phyloP scores from a whole-genome alignment of 2,113 vertebrate species.

The Peromyscus californicus region DNA sequence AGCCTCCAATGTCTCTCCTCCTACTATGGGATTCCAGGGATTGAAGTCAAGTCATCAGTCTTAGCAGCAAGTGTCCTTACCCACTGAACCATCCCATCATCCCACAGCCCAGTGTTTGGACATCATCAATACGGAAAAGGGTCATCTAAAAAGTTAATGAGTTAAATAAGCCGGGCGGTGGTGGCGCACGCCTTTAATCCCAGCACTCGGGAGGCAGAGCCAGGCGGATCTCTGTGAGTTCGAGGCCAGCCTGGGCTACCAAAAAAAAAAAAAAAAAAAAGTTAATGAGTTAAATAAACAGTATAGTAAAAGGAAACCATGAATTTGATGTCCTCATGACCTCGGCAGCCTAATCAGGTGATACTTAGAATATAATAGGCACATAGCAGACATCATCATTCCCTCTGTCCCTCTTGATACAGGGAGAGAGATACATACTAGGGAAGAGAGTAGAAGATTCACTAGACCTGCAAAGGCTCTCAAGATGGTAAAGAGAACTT shows the following conservation, averaged over 20 bases:
- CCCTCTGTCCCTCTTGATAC: neutral
- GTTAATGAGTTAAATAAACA: neutral
- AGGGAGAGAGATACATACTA: neutral
- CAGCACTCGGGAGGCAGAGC: too few relatives aligned
- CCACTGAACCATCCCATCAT: too few relatives aligned
- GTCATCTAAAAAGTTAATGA: neutral
- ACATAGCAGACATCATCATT: fast-evolving
- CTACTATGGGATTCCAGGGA: neutral
- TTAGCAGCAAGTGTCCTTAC: neutral
- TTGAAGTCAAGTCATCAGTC: neutral
- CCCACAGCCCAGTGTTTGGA: neutral
- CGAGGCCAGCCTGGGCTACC: too few relatives aligned
- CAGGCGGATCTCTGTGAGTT: too few relatives aligned
- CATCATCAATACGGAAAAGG: neutral
- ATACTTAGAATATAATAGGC: neutral
- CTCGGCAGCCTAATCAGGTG: neutral
- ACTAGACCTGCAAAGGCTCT: neutral
- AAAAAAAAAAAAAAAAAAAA: too few relatives aligned
- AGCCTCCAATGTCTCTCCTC: neutral
- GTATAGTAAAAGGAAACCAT: neutral
- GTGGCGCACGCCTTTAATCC: too few relatives aligned
- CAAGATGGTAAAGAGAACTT: fast-evolving
- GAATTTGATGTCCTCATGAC: neutral
- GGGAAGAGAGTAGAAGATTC: neutral
- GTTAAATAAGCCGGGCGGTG: too few relatives aligned